Conservation (phyloP, 1,140 invertebrate species). For the Drosophila kohkoa region DNA sequence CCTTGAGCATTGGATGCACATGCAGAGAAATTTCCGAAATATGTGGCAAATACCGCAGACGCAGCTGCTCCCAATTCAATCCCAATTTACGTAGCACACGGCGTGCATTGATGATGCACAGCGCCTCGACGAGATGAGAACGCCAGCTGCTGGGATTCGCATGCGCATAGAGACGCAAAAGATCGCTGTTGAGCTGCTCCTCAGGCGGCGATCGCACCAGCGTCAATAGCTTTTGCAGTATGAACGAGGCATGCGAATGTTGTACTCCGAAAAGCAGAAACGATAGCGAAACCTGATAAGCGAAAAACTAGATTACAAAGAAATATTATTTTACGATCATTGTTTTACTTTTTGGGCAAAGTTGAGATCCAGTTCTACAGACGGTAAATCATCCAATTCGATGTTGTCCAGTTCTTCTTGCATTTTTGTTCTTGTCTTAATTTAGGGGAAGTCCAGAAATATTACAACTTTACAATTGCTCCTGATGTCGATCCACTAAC, state of each 20-base stretch:
- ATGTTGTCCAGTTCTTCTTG: constrained; percentile 46
- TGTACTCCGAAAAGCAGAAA: constrained; percentile 70
- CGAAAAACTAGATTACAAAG: neutral
- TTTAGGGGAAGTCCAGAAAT: constrained; percentile 42
- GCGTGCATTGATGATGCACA: constrained; percentile 69
- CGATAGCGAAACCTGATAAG: constrained; percentile 59
- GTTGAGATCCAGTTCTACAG: constrained; percentile 68
- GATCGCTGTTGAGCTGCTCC: constrained; percentile 43
- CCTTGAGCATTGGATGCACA: constrained; percentile 76
- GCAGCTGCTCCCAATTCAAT: constrained; percentile 59
- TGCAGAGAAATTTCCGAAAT: constrained; percentile 58
- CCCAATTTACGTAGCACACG: constrained; percentile 69
- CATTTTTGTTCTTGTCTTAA: constrained; percentile 14
- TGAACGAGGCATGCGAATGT: constrained; percentile 52
- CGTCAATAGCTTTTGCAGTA: constrained; percentile 63
- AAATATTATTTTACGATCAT: neutral
- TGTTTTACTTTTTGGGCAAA: constrained; percentile 61
- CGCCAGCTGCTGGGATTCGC: constrained; percentile 59
- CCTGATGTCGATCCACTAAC: neutral
- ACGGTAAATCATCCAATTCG: constrained; percentile 64
- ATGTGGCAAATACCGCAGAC: constrained; percentile 69
- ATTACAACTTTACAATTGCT: no score
- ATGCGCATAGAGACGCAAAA: constrained; percentile 63
- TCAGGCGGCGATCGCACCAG: constrained; percentile 12
- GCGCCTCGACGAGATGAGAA: constrained; percentile 61